Evolutionary conservation across 2,797 vertebrate genomes (phyloP), one percentile per base, ranked within the genome.

Genomic region (Clarias pachynema): DNA sequence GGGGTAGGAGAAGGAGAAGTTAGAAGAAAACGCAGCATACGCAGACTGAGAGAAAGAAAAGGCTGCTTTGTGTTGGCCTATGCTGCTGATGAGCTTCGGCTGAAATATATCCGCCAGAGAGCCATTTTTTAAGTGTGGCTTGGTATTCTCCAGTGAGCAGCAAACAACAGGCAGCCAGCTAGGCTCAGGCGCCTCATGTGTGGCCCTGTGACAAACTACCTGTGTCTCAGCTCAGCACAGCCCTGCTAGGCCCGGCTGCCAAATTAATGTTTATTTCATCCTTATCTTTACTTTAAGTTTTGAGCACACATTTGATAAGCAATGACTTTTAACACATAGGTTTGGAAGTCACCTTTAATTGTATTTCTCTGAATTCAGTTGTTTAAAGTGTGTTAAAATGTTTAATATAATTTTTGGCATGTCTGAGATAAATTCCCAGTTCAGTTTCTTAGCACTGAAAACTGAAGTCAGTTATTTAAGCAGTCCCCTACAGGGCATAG

Each of bases 221-320:
- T 87, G 88, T 91, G 90, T 94, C 90, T 93, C 92, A 89, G 90
- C 92, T 91, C 86, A 92, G 85, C 79, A 82, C 83, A 89, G 90
- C 81, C 85, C 91, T 90, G 69, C 86, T 89, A 92, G 93, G 89
- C 87, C 89, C 57, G 31, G 91, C 91, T 90, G 87, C 53, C 88
- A 93, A 94, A 95, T 95, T 89, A 94, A 95, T 94, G 93, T 92
- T 95, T 94, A 92, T 92, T 93, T 91, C 90, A 89, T 88, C 89
- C 89, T 82, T 86, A 87, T 90, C 49, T 53, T 53, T 53, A 53
- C 14, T 53, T 53, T 12, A 3, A 90, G 93, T 94, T 94, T 95
- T 96, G 92, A 94, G 90, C 91, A 95, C 93, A 93, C 92, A 93
- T 95, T 89, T 92, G 90, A 94, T 95, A 94, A 95, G 93, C 91